Base-by-base conservation (phyloP, 2,113 vertebrate species). In the Balaeniceps rex region DNA sequence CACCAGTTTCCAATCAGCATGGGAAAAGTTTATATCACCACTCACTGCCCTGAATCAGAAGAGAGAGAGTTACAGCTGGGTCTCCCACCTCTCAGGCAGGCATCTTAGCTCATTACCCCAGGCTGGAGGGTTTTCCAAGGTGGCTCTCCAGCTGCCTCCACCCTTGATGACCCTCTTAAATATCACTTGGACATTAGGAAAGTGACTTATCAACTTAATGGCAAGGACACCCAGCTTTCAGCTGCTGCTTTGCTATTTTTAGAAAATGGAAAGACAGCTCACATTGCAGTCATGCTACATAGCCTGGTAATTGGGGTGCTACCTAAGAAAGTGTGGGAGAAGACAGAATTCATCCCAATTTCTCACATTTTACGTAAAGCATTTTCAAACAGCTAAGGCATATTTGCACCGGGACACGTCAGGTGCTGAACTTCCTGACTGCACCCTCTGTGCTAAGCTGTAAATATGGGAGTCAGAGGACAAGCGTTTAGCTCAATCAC, bases 71-170 rank as follows among this genome's bases (percentile, higher is more conserved):
- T 24, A 36, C 14, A 89, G 1, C 17, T 58, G 46, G 12, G 36
- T 68, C 7, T 54, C 7, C 11, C 33, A 31, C 14, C 40, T 33
- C 4, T 1, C 3, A 7, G 1, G 0, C 34, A 47, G 19, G 10
- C 6, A 44, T 38, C n/a, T 76, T 38, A 22, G 33, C 7, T 10
- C 49, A 25, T 46, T 75, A 29, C 2, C 9, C 40, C 17, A 44
- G 18, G 24, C 19, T 72, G 16, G 9, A 78, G 8, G 2, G 8
- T 64, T 64, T 21, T 23, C 65, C 22, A 57, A 61, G 31, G 26
- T 66, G 29, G 19, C 3, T 76, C 1, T 80, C 15, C 4, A 2
- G 24, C 15, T 88, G 19, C 23, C 6, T 61, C 14, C 31, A 60
- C 11, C n/a, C 19, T 69, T 46, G 31, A 46, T 65, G 46, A 33